Base-by-base conservation (phyloP, 2,888 invertebrate species). In the Oscheius onirici region DNA sequence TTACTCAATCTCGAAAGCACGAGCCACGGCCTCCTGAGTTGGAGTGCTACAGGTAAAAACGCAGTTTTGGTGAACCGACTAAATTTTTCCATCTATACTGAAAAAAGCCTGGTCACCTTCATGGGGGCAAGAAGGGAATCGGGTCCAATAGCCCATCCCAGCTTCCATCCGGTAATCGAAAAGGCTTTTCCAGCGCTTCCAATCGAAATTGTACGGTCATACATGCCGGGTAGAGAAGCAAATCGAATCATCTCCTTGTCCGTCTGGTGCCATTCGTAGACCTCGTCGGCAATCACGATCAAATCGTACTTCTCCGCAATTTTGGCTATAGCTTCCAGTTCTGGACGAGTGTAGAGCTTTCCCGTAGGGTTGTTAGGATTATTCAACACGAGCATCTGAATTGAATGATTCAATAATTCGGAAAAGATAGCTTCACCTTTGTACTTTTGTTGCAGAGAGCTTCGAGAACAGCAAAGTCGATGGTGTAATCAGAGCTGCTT, bases 111-210 rank as follows among this genome's bases (percentile, higher is more conserved):
- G 26, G n/a, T 2, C 51, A 66, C 71, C 66, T 93, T 92, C 70
- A 95, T 88, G 88, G 95, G 94, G 49, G 90, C 88, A 87, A 97
- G 91, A 11, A 99, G 90, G 72, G 91, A 88, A 0, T 91, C 91
- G 0, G 97, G 96, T 0, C 93, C 97, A 88, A 96, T 94, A 0
- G 94, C 94, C 97, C 97, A 99, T 65, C 97, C 97, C 93, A 87
- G 73, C 72, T 88, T 96, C 95, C 95, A 95, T 3, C 97, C 97
- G 0, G 97, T 99, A 15, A 95, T 94, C 67, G 95, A 95, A 90
- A 97, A 97, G 0, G 95, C 95, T 91, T 97, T 99, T 0, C 97
- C 97, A 0, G 96, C 97, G 24, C 96, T 97, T 0, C 97, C 96
- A 76, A 99, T 92, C 0, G 97, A 97, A 43, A 99, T 92, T 0